A percentile compares a stretch with the other conserved stretches of the same genome.
phyloP scores from a whole-genome alignment of 2,888 invertebrate species.

The Drosophila lacicola region DNA sequence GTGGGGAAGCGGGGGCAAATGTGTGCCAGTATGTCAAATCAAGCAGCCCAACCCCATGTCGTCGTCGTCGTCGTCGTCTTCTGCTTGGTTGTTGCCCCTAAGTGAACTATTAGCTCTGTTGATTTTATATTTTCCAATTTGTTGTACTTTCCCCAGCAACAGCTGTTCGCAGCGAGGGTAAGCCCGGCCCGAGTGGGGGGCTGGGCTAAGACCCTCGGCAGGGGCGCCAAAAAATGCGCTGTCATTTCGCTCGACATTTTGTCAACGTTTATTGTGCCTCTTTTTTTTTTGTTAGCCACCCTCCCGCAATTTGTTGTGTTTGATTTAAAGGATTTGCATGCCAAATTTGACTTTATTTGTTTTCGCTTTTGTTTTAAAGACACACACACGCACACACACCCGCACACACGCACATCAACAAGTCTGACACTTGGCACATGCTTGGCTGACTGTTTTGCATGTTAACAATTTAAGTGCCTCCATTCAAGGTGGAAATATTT shows the following conservation, averaged over 20 bases:
- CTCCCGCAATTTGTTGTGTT: constrained; percentile 67
- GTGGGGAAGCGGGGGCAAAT: constrained; percentile 44
- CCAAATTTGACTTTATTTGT: constrained; percentile 79
- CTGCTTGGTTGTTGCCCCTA: constrained; percentile 57
- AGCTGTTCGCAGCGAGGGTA: constrained; percentile 40
- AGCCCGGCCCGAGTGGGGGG: not conserved
- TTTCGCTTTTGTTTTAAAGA: constrained; percentile 44
- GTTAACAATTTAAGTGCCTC: constrained; percentile 66
- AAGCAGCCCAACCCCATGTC: constrained; percentile 30
- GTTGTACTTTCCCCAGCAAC: constrained; percentile 57
- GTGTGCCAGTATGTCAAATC: constrained; percentile 75
- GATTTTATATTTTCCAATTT: constrained; percentile 81
- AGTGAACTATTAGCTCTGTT: constrained; percentile 79
- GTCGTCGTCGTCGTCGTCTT: constrained; percentile 6
- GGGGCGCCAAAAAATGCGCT: constrained; percentile 51
- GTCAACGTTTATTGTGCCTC: constrained; percentile 71
- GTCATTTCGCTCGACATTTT: constrained; percentile 59
- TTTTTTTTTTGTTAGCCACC: constrained; percentile 26
- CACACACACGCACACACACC: constrained; percentile 24
- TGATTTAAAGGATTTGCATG: constrained; percentile 79
- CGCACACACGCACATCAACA: constrained; percentile 33
- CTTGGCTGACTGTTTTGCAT: constrained; percentile 53
- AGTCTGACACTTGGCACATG: constrained; percentile 52
- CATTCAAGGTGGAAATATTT: constrained; percentile 61
- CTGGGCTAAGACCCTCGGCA: constrained; percentile 10